These are phyloP conservation scores for Koerneria pararmatus DNA, from an alignment of 2,888 invertebrate species.

Conservation along the genomic window DNA sequence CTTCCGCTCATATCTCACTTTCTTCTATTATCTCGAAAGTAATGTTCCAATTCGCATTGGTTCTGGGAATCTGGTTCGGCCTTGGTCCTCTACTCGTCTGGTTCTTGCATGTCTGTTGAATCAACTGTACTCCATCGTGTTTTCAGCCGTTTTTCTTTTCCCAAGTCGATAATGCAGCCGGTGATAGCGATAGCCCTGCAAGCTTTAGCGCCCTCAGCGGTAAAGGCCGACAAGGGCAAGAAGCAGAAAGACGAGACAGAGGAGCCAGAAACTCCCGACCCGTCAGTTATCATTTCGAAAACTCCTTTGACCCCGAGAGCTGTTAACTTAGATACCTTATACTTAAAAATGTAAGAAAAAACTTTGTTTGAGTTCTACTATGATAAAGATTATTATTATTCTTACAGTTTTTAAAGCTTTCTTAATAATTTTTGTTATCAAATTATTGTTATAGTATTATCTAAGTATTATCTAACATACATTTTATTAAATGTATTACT, in stretches of 20 bases:
- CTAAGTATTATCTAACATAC: no score
- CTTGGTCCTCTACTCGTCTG: not conserved
- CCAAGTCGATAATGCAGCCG: slow-evolving; percentile 45
- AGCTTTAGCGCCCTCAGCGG: slow-evolving; percentile 18
- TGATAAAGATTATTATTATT: no score
- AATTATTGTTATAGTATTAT: no score
- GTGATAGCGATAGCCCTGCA: slow-evolving; percentile 41
- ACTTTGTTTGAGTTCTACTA: no score
- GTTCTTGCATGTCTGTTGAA: no score
- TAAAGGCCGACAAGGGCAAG: not conserved
- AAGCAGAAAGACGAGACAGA: not conserved
- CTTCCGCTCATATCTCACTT: not conserved
- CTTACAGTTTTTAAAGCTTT: no score
- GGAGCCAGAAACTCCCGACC: not conserved
- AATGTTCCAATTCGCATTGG: not conserved
- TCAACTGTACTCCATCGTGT: not conserved
- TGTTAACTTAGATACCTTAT: no score
- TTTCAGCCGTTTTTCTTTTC: slow-evolving; percentile 37
- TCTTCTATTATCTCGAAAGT: not conserved
- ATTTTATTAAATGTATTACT: no score
- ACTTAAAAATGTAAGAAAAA: no score
- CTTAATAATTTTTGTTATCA: no score
- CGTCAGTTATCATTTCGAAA: no score
- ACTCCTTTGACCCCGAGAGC: no score
- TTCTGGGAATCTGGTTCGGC: not conserved